Base-by-base conservation (phyloP, 2,888 invertebrate species). In the Pollenia angustigena region DNA sequence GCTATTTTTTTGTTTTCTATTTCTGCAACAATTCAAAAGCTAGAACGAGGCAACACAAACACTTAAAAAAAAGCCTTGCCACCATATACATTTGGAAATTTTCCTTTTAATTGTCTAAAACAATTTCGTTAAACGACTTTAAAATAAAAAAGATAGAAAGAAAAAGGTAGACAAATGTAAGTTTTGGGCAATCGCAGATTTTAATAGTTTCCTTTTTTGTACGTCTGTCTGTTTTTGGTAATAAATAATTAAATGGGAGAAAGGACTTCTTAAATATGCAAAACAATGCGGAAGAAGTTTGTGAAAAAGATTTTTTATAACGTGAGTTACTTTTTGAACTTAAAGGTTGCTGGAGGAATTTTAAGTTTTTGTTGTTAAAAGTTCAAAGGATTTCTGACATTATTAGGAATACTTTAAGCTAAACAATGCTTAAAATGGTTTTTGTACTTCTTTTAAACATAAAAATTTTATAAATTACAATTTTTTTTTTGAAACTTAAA, bases 31-130 rank as follows among this genome's bases (percentile, higher is more conserved):
- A 40, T 71, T 56, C 46, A 54, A 81, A 81, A 64, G 72, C 72
- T 56, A 52, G 66, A 81, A 64, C 54, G 46, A 50, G 42, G 14
- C 44, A 42, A 7, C 40, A n/a, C 18, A 50, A 58, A 44, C 8
- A 52, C n/a, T 2, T 16, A 16, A n/a, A n/a, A 58, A 23, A 32
- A 54, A 58, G 16, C 42, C 62, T 62, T 62, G 62, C 62, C 64
- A 64, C 64, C 44, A 64, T 12, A 64, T 64, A 46, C 74, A 42
- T 58, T 66, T 56, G 6, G 32, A 54, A 81, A 74, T 56, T 23
- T 74, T 81, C 50, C 66, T 66, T 81, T 81, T 74, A 81, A 81
- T 81, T 72, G 62, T 48, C 16, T 72, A 74, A 74, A 64, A 42
- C 42, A 74, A 72, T 81, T 81, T 64, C 40, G 46, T 23, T 40